Evolutionary conservation across 2,113 vertebrate genomes (phyloP).

Genomic region (Grantiella picta): DNA sequence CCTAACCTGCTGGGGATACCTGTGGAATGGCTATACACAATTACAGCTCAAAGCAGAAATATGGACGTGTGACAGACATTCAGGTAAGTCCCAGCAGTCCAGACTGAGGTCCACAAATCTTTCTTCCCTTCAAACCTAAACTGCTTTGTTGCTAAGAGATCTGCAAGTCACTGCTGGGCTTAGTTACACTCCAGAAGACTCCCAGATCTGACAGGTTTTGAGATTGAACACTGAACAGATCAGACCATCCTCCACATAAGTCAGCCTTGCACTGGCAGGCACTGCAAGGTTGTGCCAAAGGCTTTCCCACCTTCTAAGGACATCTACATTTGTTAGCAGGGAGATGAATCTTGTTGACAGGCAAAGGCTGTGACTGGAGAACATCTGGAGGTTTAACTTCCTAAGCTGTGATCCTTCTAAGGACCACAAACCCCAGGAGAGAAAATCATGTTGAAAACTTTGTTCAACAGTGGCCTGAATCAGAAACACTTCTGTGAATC

Average conservation of each 20-base stretch:
- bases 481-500: neutral
- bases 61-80: rapidly evolving
- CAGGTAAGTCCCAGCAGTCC: neutral
- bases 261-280: neutral
- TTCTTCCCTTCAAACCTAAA: neutral
- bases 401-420: neutral
- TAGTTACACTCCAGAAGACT: neutral
- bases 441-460: neutral
- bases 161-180: neutral
- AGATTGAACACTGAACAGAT: neutral
- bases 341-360: neutral
- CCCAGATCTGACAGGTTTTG: neutral
- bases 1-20: neutral
- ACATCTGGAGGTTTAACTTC: neutral
- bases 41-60: neutral
- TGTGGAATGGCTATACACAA: neutral
- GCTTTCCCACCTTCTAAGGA: neutral
- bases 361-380: neutral
- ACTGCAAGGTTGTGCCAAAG: neutral
- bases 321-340: neutral
- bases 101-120: neutral
- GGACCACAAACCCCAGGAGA: neutral
- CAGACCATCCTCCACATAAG: neutral
- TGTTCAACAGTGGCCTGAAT: neutral
- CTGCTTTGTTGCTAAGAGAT: neutral